Evolutionary conservation across 2,113 vertebrate genomes (phyloP).

Genomic region (Engraulis encrasicolus): DNA sequence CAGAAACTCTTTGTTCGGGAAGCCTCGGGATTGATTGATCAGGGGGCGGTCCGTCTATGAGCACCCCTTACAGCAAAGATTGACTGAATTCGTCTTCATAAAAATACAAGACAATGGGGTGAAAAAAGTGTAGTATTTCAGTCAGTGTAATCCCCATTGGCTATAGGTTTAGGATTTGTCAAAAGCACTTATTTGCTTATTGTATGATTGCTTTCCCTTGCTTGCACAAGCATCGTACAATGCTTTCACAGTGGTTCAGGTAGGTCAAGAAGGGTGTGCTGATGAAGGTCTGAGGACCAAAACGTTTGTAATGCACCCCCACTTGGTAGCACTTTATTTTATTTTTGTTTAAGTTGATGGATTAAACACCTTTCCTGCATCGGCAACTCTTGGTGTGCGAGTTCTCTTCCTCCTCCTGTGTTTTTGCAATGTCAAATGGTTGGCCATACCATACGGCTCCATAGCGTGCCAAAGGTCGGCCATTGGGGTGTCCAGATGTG

Average conservation of each 20-base stretch:
- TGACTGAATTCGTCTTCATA: background rate
- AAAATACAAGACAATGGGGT: background rate
- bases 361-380: too few species aligned
- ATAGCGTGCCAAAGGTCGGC: background rate
- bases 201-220: too few species aligned
- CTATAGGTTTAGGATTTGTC: background rate
- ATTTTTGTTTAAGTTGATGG: too few species aligned
- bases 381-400: too few species aligned
- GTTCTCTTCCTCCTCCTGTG: too few species aligned
- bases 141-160: background rate
- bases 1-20: slow-evolving; percentile 29
- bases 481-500: background rate
- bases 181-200: background rate
- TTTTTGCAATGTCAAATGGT: background rate
- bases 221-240: too few species aligned
- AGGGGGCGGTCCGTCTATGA: background rate
- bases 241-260: too few species aligned
- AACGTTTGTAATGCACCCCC: too few species aligned
- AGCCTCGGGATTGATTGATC: slow-evolving; percentile 19
- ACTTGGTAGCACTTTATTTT: too few species aligned
- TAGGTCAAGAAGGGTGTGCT: too few species aligned
- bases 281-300: too few species aligned
- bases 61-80: background rate
- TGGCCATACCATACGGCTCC: background rate
- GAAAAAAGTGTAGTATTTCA: background rate